Evolutionary conservation across 1,140 invertebrate genomes (phyloP).

Genomic region (Chelonus insularis): DNA sequence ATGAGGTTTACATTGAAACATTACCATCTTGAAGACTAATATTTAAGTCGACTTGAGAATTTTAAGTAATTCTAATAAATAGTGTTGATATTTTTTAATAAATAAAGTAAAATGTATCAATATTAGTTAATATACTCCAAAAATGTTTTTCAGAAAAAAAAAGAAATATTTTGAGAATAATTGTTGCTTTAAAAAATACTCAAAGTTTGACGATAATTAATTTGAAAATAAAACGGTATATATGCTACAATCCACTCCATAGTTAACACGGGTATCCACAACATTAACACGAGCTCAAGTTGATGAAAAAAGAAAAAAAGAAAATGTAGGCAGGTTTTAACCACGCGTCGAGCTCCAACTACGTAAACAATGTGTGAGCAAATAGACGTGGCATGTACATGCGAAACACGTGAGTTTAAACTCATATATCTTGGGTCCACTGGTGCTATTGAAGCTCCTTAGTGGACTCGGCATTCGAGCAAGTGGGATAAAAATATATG

Average conservation of each 20-base stretch:
- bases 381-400: conserved; percentile 14
- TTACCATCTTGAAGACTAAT: too few species aligned
- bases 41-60: too few species aligned
- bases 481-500: not conserved
- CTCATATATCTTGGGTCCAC: not conserved
- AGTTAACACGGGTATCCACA: not conserved
- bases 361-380: conserved; percentile 8
- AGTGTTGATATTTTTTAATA: too few species aligned
- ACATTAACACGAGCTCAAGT: not conserved
- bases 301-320: not conserved
- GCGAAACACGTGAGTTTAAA: not conserved
- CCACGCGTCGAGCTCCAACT: not conserved
- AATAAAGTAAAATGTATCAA: too few species aligned
- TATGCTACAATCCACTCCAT: not conserved
- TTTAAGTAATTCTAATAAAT: too few species aligned
- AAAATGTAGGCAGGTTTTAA: conserved; percentile 11
- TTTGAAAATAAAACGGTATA: not conserved
- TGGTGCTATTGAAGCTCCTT: not conserved
- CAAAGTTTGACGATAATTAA: too few species aligned
- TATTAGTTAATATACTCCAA: too few species aligned
- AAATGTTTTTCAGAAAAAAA: too few species aligned
- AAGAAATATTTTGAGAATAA: too few species aligned
- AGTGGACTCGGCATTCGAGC: not conserved
- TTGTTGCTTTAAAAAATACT: too few species aligned
- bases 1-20: too few species aligned